These are phyloP conservation scores for Bradypus variegatus DNA, from an alignment of 2,797 vertebrate species.

Conservation along the genomic window DNA sequence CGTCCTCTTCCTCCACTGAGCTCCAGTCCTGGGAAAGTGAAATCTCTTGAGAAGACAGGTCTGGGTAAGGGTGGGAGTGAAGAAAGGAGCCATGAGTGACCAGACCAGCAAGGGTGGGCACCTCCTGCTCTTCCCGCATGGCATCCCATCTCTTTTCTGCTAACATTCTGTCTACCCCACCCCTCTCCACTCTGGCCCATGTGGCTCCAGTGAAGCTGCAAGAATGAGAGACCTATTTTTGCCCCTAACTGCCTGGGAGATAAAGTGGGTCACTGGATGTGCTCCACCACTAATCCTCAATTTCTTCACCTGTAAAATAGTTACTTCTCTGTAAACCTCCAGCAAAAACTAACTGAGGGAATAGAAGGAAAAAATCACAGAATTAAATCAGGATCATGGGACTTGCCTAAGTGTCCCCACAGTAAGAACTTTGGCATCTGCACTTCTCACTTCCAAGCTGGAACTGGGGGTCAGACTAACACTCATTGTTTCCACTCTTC, in stretches of 20 bases:
- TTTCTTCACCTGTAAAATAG: not conserved
- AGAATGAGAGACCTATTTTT: not conserved
- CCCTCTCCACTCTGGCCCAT: not conserved
- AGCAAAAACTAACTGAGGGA: not conserved
- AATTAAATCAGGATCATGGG: not conserved
- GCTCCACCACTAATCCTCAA: not conserved
- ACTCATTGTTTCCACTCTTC: too few species aligned
- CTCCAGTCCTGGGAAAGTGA: constrained; percentile 48
- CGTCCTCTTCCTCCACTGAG: not conserved
- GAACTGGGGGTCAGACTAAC: not conserved
- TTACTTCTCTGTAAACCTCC: not conserved
- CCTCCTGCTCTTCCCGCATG: not conserved
- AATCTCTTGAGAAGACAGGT: constrained; percentile 2
- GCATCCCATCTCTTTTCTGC: not conserved
- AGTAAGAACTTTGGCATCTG: fast-evolving
- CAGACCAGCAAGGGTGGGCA: not conserved
- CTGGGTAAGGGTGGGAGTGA: not conserved
- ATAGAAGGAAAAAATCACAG: not conserved
- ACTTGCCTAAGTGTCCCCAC: not conserved
- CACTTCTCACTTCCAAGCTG: not conserved
- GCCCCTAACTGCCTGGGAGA: not conserved
- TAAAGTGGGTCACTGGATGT: not conserved
- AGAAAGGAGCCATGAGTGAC: not conserved
- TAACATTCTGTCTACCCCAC: not conserved
- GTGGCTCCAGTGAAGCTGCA: not conserved